Conservation (phyloP, 2,113 vertebrate species). For the Alethe diademata region DNA sequence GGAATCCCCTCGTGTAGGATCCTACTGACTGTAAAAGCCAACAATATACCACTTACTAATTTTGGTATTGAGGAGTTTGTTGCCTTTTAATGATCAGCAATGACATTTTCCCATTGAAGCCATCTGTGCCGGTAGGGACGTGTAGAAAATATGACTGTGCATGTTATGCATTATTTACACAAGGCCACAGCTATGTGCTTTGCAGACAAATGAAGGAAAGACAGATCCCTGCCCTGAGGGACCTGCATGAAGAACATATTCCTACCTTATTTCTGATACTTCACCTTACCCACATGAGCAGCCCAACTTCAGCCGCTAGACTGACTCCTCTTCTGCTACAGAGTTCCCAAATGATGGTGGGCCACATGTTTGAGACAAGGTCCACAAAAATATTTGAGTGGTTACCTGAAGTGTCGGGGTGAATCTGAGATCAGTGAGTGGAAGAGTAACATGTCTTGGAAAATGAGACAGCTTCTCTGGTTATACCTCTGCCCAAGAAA, state of each 20-base stretch:
- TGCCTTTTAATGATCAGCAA: constrained; percentile 12
- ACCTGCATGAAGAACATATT: not conserved
- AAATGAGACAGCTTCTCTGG: not conserved
- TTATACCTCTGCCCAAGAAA: not conserved
- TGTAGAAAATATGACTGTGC: constrained; percentile 32
- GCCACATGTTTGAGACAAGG: not conserved
- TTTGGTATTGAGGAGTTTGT: not conserved
- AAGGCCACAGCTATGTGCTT: constrained; percentile 8
- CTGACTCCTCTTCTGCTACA: not conserved
- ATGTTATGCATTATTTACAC: constrained; percentile 59
- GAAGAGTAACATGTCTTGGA: not conserved
- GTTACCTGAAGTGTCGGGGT: not conserved
- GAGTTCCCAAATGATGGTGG: not conserved
- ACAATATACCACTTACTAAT: not conserved
- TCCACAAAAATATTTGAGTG: not conserved
- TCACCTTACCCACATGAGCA: fast-evolving
- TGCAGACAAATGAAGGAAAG: constrained; percentile 23
- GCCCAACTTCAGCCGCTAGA: not conserved
- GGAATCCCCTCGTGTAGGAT: not conserved
- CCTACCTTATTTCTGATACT: not conserved
- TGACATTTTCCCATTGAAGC: constrained; percentile 11
- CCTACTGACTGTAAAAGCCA: not conserved
- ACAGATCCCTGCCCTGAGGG: constrained; percentile 15
- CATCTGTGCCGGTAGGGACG: not conserved
- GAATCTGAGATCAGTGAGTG: not conserved